phyloP scores from a whole-genome alignment of 2,888 invertebrate genomes.

The Venusia cambrica region DNA sequence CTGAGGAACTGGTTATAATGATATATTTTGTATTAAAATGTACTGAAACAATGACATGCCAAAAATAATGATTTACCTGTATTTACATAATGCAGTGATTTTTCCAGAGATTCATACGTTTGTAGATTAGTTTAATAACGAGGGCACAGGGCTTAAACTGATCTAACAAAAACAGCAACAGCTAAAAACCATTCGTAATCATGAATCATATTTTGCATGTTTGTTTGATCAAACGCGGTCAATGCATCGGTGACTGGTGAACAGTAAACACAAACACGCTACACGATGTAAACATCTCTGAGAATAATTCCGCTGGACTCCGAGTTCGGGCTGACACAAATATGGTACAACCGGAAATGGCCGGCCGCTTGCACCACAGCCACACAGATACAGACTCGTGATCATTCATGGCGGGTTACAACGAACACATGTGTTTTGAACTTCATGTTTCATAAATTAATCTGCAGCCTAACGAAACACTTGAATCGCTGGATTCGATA shows the following conservation, averaged over 20 bases:
- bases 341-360: constrained; percentile 59
- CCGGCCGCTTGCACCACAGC: constrained; percentile 43
- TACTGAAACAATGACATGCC: too few relatives aligned
- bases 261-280: constrained; percentile 64
- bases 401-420: constrained; percentile 16
- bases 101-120: too few relatives aligned
- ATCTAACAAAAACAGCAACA: too few relatives aligned
- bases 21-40: too few relatives aligned
- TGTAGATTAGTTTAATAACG: too few relatives aligned
- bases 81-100: too few relatives aligned
- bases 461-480: too few relatives aligned
- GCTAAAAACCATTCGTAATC: too few relatives aligned
- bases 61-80: too few relatives aligned
- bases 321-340: constrained; percentile 53
- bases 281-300: constrained; percentile 53
- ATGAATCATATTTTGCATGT: too few relatives aligned
- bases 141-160: too few relatives aligned
- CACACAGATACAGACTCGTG: constrained; percentile 32
- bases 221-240: constrained; percentile 16
- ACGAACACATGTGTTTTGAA: constrained; percentile 17
- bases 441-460: constrained; percentile 3
- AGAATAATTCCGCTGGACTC: constrained; percentile 73
- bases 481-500: constrained; percentile 8
- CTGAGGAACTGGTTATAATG: too few relatives aligned
- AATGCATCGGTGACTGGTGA: constrained; percentile 36